phyloP scores from a whole-genome alignment of 2,797 vertebrate genomes.

The Trachurus trachurus region DNA sequence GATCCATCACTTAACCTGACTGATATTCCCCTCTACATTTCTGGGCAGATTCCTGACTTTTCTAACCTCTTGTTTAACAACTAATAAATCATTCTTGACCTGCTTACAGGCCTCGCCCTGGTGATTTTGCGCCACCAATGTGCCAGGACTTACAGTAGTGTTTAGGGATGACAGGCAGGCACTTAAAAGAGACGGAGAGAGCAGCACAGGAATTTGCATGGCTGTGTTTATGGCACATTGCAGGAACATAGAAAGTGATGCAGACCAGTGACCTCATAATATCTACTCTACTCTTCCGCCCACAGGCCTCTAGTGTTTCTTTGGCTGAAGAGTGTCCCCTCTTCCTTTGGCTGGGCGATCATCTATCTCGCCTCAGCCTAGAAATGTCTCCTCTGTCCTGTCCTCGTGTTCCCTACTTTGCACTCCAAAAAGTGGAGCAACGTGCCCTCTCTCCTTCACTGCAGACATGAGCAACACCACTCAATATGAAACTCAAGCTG shows the following conservation, averaged over 20 bases:
- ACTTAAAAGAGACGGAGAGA: background rate
- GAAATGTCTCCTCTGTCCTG: slow-evolving; percentile 76
- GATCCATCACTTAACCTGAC: slow-evolving; percentile 68
- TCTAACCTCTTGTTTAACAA: slow-evolving; percentile 12
- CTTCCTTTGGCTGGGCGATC: slow-evolving; percentile 61
- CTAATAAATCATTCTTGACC: slow-evolving; percentile 42
- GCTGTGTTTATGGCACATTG: slow-evolving; percentile 29
- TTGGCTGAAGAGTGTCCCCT: slow-evolving; percentile 51
- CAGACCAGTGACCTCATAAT: slow-evolving; percentile 59
- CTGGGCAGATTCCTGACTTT: slow-evolving; percentile 44
- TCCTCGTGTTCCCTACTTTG: slow-evolving; percentile 61
- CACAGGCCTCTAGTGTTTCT: slow-evolving; percentile 56
- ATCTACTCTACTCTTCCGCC: slow-evolving; percentile 43
- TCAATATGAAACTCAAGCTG: slow-evolving; percentile 9
- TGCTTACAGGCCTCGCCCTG: background rate
- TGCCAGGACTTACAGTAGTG: background rate
- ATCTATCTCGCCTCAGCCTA: slow-evolving; percentile 78
- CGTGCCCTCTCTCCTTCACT: slow-evolving; percentile 60
- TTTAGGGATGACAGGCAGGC: background rate
- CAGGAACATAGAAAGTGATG: slow-evolving; percentile 56
- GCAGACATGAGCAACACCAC: slow-evolving; percentile 38
- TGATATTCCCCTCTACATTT: slow-evolving; percentile 35
- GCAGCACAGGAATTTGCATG: slow-evolving; percentile 12
- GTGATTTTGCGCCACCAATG: background rate
- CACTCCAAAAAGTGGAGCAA: slow-evolving; percentile 77